Conservation (phyloP, 2,888 invertebrate species). For the Oligia strigilis region DNA sequence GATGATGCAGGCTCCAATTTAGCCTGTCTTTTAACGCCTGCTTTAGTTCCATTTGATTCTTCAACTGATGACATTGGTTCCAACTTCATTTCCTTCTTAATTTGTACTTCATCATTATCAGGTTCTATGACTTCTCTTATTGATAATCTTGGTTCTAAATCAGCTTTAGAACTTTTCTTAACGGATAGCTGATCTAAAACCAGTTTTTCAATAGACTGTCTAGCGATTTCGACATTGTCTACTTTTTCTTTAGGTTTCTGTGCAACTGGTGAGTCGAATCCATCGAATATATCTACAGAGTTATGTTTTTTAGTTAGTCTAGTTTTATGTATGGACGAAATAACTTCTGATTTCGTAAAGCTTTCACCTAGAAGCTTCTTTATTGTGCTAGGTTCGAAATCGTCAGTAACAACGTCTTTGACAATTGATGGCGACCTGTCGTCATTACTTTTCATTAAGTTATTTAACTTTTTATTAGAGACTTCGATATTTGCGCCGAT, state of each 20-base stretch:
- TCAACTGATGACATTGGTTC: constrained; percentile 50
- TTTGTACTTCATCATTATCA: constrained; percentile 30
- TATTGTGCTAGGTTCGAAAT: constrained; percentile 78
- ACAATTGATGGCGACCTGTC: constrained; percentile 82
- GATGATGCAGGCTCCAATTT: constrained; percentile 46
- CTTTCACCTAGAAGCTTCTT: constrained; percentile 82
- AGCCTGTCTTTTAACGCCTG: constrained; percentile 44
- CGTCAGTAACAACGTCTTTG: constrained; percentile 73
- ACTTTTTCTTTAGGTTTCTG: constrained; percentile 60
- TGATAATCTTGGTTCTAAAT: constrained; percentile 26
- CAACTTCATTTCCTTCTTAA: constrained; percentile 58
- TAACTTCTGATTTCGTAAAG: constrained; percentile 72
- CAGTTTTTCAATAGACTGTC: constrained; percentile 72
- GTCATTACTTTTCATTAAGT: constrained; percentile 66
- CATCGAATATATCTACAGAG: constrained; percentile 83
- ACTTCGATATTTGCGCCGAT: constrained; percentile 64
- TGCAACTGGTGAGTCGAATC: constrained; percentile 72
- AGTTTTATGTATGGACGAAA: constrained; percentile 69
- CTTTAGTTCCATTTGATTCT: constrained; percentile 20
- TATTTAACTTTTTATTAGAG: constrained; percentile 64
- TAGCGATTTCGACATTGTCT: constrained; percentile 65
- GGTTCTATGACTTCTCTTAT: constrained; percentile 40
- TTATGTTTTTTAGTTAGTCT: constrained; percentile 74
- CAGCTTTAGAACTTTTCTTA: constrained; percentile 34
- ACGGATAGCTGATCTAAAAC: constrained; percentile 67